Conservation (phyloP, 2,797 vertebrate genomes). For the Tapirus indicus region DNA sequence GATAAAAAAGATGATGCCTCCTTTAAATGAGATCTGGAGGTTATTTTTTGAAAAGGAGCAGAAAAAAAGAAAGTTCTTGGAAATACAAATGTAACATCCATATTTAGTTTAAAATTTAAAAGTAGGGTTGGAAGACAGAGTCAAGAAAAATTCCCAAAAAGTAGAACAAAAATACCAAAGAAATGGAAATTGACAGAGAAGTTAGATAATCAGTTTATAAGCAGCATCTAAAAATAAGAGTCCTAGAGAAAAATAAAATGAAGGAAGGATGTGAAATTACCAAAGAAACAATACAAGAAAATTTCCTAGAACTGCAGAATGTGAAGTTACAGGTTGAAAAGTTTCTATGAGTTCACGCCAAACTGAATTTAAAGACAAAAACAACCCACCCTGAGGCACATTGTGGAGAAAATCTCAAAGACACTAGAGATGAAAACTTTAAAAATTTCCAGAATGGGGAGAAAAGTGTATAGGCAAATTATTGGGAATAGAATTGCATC, state of each 20-base stretch:
- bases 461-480: conserved; percentile 21
- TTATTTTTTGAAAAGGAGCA: neutral
- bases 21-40: conserved; percentile 31
- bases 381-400: neutral
- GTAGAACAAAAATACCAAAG: conserved; percentile 15
- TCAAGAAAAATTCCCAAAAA: conserved; percentile 20
- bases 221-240: neutral
- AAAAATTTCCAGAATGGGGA: neutral
- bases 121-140: conserved; percentile 29
- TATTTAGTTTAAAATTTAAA: conserved; percentile 55
- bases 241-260: conserved; percentile 33
- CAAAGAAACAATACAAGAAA: conserved; percentile 20
- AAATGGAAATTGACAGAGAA: conserved; percentile 36
- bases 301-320: neutral
- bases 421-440: conserved; percentile 26
- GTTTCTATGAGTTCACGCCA: conserved; percentile 9
- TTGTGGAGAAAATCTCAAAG: conserved; percentile 43
- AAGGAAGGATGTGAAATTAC: neutral
- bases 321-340: conserved; percentile 18
- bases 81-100: neutral
- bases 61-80: neutral
- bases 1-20: neutral
- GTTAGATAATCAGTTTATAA: neutral
- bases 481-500: neutral
- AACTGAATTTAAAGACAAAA: conserved; percentile 59